phyloP scores from a whole-genome alignment of 2,113 vertebrate species.

The Anser cygnoides region DNA sequence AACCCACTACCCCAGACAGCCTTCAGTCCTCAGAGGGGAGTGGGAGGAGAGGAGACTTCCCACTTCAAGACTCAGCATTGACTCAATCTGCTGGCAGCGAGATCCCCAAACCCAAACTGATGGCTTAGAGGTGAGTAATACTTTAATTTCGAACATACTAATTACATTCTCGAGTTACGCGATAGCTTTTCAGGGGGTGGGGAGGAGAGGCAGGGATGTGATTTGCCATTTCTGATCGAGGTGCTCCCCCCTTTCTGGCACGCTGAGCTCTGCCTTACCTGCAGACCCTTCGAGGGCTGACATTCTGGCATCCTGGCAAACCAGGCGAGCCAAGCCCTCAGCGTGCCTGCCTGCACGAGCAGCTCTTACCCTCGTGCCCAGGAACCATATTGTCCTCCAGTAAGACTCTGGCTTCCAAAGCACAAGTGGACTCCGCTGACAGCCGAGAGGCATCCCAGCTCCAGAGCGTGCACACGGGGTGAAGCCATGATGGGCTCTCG shows the following conservation, averaged over 20 bases:
- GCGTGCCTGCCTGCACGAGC: not conserved
- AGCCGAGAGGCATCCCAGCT: not conserved
- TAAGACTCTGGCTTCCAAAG: not conserved
- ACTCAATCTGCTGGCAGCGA: slow-evolving; percentile 13
- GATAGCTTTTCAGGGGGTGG: not conserved
- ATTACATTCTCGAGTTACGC: not conserved
- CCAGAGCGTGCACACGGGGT: not conserved
- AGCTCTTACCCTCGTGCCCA: not conserved
- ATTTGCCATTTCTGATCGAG: not conserved
- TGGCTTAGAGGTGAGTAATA: slow-evolving; percentile 54
- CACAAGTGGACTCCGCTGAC: not conserved
- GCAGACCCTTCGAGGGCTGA: not conserved
- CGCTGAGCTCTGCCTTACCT: not conserved
- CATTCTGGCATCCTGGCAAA: not conserved
- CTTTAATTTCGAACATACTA: slow-evolving; percentile 46
- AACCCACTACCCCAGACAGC: slow-evolving; percentile 65
- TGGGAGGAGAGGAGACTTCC: slow-evolving; percentile 25
- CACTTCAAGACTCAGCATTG: not conserved
- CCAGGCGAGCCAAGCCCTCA: not conserved
- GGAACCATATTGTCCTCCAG: not conserved
- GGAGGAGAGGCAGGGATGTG: not conserved
- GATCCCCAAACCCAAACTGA: slow-evolving; percentile 27
- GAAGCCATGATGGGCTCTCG: not conserved
- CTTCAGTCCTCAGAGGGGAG: not conserved
- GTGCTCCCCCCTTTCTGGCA: not conserved